Conservation (phyloP, 2,113 vertebrate species). For the Halichoerus grypus region DNA sequence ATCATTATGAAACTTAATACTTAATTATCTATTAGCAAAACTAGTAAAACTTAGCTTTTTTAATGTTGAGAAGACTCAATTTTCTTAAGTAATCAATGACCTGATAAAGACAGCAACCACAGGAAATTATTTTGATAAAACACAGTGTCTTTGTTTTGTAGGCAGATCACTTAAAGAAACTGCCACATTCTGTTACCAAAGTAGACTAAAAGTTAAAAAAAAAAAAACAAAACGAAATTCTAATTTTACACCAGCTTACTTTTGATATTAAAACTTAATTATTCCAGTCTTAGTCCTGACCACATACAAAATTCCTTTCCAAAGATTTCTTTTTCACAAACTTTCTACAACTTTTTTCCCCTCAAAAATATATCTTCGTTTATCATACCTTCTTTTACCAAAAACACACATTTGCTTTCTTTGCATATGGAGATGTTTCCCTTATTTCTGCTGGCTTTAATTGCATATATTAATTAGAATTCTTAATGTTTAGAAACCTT, state of each 20-base stretch:
- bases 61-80: background rate
- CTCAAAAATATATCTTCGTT: background rate
- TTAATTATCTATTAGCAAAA: background rate
- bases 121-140: background rate
- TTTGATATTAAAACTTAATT: background rate
- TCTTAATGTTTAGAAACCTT: background rate
- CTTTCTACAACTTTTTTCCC: background rate
- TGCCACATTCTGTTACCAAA: background rate
- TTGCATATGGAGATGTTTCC: background rate
- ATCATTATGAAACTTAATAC: background rate
- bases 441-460: background rate
- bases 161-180: background rate
- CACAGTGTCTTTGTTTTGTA: background rate
- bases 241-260: background rate
- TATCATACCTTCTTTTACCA: background rate
- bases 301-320: background rate
- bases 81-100: background rate
- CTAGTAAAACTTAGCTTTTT: background rate
- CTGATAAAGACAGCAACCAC: background rate
- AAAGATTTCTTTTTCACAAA: background rate
- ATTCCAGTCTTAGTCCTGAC: background rate
- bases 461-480: background rate
- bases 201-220: background rate
- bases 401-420: background rate
- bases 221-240: background rate